These are phyloP conservation scores for Ophiothrix spiculata DNA, from an alignment of 35 echinoderm and acorn worm genomes.

Conservation along the genomic window DNA sequence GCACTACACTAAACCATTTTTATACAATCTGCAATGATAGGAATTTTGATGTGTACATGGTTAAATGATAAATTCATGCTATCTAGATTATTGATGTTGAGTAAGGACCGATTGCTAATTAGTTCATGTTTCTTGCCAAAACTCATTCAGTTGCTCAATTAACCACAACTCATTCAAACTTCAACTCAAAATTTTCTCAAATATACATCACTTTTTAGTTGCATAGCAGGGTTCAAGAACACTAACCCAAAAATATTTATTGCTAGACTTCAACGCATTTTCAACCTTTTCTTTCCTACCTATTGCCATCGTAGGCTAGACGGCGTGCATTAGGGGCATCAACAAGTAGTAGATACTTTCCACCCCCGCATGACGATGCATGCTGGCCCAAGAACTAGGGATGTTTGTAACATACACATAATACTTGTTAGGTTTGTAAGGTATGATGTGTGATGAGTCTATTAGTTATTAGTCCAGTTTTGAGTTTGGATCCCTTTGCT, in stretches of 20 bases:
- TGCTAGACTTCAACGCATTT: not conserved
- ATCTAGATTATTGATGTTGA: too few relatives aligned
- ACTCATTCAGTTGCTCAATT: not conserved
- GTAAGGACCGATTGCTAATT: too few relatives aligned
- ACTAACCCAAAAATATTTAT: not conserved
- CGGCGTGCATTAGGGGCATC: not conserved
- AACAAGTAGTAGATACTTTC: not conserved
- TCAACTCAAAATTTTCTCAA: too few relatives aligned
- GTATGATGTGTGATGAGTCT: not conserved
- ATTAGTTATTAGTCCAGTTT: too few relatives aligned
- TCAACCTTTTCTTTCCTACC: not conserved
- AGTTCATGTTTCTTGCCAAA: too few relatives aligned
- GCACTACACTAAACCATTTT: too few relatives aligned
- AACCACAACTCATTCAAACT: not conserved
- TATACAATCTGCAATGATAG: too few relatives aligned
- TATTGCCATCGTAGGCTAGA: not conserved
- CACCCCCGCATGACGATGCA: not conserved
- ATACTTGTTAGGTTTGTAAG: not conserved
- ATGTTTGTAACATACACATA: not conserved
- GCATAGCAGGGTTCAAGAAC: too few relatives aligned
- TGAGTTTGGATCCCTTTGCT: too few relatives aligned
- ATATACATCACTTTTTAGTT: too few relatives aligned
- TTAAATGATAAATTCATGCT: too few relatives aligned
- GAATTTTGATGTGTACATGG: too few relatives aligned
- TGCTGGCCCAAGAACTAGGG: not conserved